These are phyloP conservation scores for Sicus ferrugineus DNA, from an alignment of 2,888 invertebrate genomes.

Conservation along the genomic window DNA sequence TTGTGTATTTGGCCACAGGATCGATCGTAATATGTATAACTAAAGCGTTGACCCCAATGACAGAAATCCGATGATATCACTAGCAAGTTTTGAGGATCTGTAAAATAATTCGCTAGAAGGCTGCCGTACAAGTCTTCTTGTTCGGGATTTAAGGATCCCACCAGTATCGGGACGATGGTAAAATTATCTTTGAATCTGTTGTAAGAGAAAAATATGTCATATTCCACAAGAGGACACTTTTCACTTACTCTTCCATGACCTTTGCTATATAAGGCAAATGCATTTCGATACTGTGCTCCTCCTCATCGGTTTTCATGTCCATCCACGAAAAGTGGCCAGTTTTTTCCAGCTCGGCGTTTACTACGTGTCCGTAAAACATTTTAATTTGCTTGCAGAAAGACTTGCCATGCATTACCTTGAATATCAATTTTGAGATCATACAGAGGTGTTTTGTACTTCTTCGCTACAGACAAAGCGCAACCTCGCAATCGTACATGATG, in stretches of 20 bases:
- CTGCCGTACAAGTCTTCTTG: conserved; percentile 91
- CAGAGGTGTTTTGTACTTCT: conserved; percentile 92
- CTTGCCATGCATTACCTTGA: conserved; percentile 69
- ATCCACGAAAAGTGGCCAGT: conserved; percentile 93
- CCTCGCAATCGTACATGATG: conserved; percentile 93
- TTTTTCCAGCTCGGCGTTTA: conserved; percentile 85
- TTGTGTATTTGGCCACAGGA: conserved; percentile 86
- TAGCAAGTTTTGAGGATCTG: conserved; percentile 92
- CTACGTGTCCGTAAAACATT: conserved; percentile 69
- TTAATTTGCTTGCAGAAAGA: neutral
- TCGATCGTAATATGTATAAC: conserved; percentile 86
- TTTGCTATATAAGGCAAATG: conserved; percentile 98
- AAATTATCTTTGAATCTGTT: conserved; percentile 86
- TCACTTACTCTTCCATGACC: conserved; percentile 96
- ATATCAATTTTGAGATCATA: conserved; percentile 94
- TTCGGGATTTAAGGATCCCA: conserved; percentile 90
- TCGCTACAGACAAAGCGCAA: conserved; percentile 91
- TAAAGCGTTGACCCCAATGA: conserved; percentile 95
- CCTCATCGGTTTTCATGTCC: conserved; percentile 93
- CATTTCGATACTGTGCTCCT: conserved; percentile 99
- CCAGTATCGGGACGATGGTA: conserved; percentile 94
- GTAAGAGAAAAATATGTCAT: neutral
- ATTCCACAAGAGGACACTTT: neutral
- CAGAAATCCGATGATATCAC: conserved; percentile 99
- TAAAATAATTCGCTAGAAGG: conserved; percentile 88